Evolutionary conservation across 2,797 vertebrate species (phyloP).

Genomic region (Potorous gilbertii): DNA sequence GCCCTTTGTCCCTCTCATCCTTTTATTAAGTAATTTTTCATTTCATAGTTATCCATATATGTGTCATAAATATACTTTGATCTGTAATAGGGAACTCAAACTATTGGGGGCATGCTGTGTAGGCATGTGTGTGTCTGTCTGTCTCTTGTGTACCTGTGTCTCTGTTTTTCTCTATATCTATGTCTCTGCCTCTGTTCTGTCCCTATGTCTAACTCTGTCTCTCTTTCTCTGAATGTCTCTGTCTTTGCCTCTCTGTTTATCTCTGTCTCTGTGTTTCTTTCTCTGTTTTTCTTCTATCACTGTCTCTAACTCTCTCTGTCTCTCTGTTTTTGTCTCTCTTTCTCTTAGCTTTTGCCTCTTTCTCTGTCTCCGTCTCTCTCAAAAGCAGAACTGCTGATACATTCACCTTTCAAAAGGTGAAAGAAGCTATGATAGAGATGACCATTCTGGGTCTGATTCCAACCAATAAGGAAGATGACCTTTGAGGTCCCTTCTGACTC

Average conservation of each 20-base stretch:
- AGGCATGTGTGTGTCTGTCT: neutral
- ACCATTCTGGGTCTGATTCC: neutral
- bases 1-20: neutral
- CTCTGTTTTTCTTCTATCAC: neutral
- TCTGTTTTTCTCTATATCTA: neutral
- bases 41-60: neutral
- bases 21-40: neutral
- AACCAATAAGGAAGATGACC: neutral
- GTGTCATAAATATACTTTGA: neutral
- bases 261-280: neutral
- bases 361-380: neutral
- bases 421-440: neutral
- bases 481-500: neutral
- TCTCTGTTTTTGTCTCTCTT: neutral
- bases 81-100: neutral
- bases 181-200: neutral
- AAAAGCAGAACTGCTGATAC: neutral
- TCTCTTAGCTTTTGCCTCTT: neutral
- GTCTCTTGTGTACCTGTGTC: neutral
- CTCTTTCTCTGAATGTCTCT: neutral
- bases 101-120: neutral
- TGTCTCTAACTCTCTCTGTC: neutral
- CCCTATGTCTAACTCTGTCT: neutral
- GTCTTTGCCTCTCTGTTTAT: neutral
- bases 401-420: neutral